These are phyloP conservation scores for Macrosoma leucophasiata DNA, from an alignment of 2,888 invertebrate species.

Conservation along the genomic window DNA sequence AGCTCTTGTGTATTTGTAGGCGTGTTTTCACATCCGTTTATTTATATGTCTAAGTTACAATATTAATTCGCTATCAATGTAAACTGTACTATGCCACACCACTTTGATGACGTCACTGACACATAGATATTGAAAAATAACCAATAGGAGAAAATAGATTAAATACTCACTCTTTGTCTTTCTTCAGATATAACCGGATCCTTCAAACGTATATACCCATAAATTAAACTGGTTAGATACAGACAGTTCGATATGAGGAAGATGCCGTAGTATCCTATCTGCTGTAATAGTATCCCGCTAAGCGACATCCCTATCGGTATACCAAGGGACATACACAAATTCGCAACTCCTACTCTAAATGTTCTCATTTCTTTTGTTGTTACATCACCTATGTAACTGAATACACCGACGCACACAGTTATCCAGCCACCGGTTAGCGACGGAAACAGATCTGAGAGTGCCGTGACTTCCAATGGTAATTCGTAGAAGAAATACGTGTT, in stretches of 20 bases:
- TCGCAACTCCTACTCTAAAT: constrained; percentile 77
- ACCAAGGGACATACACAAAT: constrained; percentile 78
- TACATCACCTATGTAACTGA: constrained; percentile 79
- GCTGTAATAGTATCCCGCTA: constrained; percentile 70
- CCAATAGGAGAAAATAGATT: too few relatives aligned
- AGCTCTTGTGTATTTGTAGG: too few relatives aligned
- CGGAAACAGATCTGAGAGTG: constrained; percentile 72
- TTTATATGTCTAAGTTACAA: too few relatives aligned
- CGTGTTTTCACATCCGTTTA: too few relatives aligned
- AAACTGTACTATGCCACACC: too few relatives aligned
- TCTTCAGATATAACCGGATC: constrained; percentile 57
- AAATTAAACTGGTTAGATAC: constrained; percentile 69
- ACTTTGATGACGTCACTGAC: too few relatives aligned
- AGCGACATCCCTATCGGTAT: constrained; percentile 76
- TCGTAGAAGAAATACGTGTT: constrained; percentile 77
- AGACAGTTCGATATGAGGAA: constrained; percentile 67
- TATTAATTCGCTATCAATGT: too few relatives aligned
- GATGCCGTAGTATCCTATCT: constrained; percentile 70
- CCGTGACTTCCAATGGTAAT: constrained; percentile 73
- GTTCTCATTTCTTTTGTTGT: constrained; percentile 77
- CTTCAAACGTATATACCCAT: constrained; percentile 64
- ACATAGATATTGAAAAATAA: too few relatives aligned
- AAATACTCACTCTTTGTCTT: constrained; percentile 57
- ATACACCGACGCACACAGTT: constrained; percentile 76
- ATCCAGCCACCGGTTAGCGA: constrained; percentile 76